Conservation (phyloP, 2,113 vertebrate genomes). For the Reinhardtius hippoglossoides region DNA sequence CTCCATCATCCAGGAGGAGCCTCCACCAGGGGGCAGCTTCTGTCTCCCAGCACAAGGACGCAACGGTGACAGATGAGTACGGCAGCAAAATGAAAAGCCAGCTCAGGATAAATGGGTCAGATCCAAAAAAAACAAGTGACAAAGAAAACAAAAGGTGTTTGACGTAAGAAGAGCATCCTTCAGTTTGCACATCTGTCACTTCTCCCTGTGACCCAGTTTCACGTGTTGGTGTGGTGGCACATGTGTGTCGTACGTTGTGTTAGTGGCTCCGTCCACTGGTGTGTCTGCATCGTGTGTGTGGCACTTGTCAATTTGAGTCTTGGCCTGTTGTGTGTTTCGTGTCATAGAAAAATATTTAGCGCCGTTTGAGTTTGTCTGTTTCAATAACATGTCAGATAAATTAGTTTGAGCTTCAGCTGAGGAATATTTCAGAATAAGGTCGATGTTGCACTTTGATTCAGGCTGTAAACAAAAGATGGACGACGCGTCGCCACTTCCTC, state of each 20-base stretch:
- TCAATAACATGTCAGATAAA: too few species aligned
- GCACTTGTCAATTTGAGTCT: not conserved
- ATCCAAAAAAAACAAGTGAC: not conserved
- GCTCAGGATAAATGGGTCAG: slow-evolving; percentile 19
- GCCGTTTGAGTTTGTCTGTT: too few species aligned
- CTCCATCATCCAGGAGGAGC: not conserved
- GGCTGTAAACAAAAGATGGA: not conserved
- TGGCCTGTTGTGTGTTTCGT: too few species aligned
- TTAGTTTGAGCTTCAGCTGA: too few species aligned
- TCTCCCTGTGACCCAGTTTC: slow-evolving; percentile 19
- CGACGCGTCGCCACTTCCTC: not conserved
- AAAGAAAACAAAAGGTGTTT: not conserved
- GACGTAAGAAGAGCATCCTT: not conserved
- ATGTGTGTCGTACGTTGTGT: not conserved
- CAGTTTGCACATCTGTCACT: slow-evolving; percentile 8
- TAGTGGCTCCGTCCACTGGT: too few species aligned
- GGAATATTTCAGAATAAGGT: too few species aligned
- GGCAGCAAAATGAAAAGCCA: not conserved
- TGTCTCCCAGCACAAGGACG: not conserved
- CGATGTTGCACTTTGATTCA: too few species aligned
- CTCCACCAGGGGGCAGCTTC: not conserved
- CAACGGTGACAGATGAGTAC: not conserved
- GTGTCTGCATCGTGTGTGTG: slow-evolving; percentile 2
- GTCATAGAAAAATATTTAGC: too few species aligned
- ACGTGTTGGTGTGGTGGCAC: not conserved